A percentile compares a stretch with the other conserved stretches of the same genome.
Conservation (phyloP, 2,797 vertebrate genomes). For the Chiloscyllium punctatum region DNA sequence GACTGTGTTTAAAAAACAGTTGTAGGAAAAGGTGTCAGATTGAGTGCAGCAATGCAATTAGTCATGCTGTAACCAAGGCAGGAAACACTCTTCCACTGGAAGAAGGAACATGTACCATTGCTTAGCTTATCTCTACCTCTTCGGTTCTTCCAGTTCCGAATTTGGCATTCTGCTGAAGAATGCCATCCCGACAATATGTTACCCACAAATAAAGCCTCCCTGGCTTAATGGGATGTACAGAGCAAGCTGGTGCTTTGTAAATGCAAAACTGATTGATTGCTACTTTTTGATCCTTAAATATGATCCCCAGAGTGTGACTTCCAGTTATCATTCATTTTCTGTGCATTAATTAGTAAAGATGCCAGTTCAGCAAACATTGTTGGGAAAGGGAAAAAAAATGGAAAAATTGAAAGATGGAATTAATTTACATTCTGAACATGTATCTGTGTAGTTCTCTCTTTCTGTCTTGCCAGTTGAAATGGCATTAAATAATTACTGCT, state of each 20-base stretch:
- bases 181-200: not conserved
- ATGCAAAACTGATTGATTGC: not conserved
- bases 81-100: not conserved
- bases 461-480: too few relatives aligned
- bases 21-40: not conserved
- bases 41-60: too few relatives aligned
- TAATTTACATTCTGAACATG: not conserved
- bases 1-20: not conserved
- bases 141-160: not conserved
- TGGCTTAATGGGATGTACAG: not conserved
- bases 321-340: not conserved
- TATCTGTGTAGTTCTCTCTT: not conserved
- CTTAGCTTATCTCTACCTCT: not conserved
- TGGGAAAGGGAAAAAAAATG: not conserved
- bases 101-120: not conserved
- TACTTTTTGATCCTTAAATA: not conserved
- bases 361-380: not conserved
- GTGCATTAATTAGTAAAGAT: not conserved
- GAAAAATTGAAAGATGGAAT: not conserved
- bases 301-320: not conserved
- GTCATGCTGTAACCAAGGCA: not conserved
- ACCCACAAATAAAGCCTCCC: not conserved
- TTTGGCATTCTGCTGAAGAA: not conserved
- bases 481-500: not conserved
- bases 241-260: not conserved